phyloP scores from a whole-genome alignment of 1,140 invertebrate species.

The Trichonephila clavipes region DNA sequence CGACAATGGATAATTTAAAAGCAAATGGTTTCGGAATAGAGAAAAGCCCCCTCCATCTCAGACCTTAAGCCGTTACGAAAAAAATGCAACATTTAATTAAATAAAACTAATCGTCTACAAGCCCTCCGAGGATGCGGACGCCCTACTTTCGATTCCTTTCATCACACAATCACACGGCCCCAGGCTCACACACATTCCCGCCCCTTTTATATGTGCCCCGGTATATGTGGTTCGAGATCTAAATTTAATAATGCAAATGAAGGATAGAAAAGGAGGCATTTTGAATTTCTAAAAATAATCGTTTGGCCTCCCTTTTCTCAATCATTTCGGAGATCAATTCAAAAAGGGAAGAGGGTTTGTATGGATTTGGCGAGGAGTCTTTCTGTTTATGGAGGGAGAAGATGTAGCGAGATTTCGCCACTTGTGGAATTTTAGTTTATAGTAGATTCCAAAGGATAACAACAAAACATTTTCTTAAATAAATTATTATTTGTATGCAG shows the following conservation, averaged over 20 bases:
- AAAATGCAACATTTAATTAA: conserved; percentile 71
- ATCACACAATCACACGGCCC: neutral
- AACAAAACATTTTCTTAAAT: too few relatives aligned
- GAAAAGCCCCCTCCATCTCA: neutral
- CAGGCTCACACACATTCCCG: neutral
- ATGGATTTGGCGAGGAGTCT: too few relatives aligned
- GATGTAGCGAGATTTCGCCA: too few relatives aligned
- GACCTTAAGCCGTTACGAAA: conserved; percentile 36
- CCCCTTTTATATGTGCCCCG: neutral
- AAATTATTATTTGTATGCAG: too few relatives aligned
- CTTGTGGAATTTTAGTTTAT: too few relatives aligned
- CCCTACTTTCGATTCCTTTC: neutral
- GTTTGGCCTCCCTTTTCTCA: neutral
- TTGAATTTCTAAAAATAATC: conserved; percentile 51
- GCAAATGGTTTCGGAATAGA: conserved; percentile 46
- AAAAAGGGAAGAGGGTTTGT: neutral
- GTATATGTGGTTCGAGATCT: conserved; percentile 54
- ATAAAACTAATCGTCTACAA: conserved; percentile 72
- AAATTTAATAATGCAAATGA: conserved; percentile 74
- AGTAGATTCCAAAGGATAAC: too few relatives aligned
- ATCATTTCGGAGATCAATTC: neutral
- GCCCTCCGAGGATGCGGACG: conserved; percentile 23
- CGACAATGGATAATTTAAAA: conserved; percentile 66
- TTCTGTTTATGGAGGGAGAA: too few relatives aligned
- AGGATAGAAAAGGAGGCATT: conserved; percentile 10